Percentiles rank a stretch among this genome's conserved stretches.
Evolutionary conservation across 1,140 invertebrate species (phyloP).

Genomic region (Rhopalosiphum padi): DNA sequence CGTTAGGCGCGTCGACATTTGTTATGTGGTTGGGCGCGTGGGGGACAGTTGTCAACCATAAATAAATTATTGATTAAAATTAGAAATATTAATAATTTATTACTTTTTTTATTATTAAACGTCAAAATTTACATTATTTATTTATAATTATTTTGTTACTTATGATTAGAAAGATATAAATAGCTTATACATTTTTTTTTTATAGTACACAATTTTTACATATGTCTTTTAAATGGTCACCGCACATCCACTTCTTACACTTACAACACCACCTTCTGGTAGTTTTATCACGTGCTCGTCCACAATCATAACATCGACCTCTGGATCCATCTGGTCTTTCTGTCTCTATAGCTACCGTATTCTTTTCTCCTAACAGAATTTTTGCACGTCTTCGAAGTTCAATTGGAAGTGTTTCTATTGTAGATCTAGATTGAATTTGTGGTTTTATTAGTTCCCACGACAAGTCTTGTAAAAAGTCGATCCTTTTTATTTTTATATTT

Average conservation of each 20-base stretch:
- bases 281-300: conserved; percentile 13
- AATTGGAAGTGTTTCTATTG: conserved; percentile 19
- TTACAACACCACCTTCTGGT: conserved; percentile 35
- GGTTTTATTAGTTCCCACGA: conserved; percentile 31
- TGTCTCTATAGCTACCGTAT: neutral
- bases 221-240: conserved; percentile 32
- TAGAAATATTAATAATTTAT: conserved; percentile 11
- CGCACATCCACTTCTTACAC: conserved; percentile 12
- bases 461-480: conserved; percentile 21
- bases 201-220: conserved; percentile 24
- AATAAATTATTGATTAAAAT: neutral
- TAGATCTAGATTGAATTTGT: conserved; percentile 30
- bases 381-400: conserved; percentile 28
- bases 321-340: conserved; percentile 26
- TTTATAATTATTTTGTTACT: neutral
- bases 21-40: conserved; percentile 13
- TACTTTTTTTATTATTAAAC: conserved; percentile 28
- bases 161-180: conserved; percentile 8
- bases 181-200: neutral
- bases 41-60: neutral
- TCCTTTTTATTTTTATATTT: conserved; percentile 30
- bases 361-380: conserved; percentile 24
- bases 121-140: conserved; percentile 1
- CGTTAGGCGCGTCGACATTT: conserved; percentile 14
- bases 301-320: conserved; percentile 35